phyloP scores from a whole-genome alignment of 2,113 vertebrate species.

The Corythaeola cristata region DNA sequence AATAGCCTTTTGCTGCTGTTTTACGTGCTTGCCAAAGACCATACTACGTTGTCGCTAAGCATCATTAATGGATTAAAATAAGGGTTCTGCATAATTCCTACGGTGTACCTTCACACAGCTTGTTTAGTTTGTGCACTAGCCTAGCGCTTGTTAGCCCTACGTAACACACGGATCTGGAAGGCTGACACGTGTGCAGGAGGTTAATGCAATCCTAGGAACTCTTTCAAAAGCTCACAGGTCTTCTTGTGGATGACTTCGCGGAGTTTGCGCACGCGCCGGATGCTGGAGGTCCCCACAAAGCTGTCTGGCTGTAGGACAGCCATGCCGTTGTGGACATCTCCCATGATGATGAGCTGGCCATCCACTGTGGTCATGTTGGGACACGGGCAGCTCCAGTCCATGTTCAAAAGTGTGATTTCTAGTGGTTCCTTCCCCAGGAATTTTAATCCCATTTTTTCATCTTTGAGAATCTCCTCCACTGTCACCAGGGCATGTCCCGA shows the following conservation, averaged over 20 bases:
- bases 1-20: conserved; percentile 58
- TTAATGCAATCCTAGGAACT: conserved; percentile 86
- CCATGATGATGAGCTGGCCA: conserved; percentile 94
- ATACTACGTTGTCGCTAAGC: conserved; percentile 52
- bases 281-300: conserved; percentile 85
- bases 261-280: conserved; percentile 87
- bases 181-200: background rate
- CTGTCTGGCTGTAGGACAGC: conserved; percentile 91
- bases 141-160: conserved; percentile 62
- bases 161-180: background rate
- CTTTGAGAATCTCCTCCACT: conserved; percentile 94
- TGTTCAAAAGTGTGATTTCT: conserved; percentile 91
- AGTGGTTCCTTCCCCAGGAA: conserved; percentile 92
- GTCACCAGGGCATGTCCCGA: conserved; percentile 87
- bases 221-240: conserved; percentile 93
- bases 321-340: conserved; percentile 90
- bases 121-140: conserved; percentile 37
- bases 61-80: conserved; percentile 68
- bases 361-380: conserved; percentile 91
- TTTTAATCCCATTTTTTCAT: conserved; percentile 96
- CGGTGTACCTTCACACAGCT: conserved; percentile 11
- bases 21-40: conserved; percentile 56
- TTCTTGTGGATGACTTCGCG: conserved; percentile 92
- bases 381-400: conserved; percentile 96
- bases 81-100: conserved; percentile 55